Percentiles rank a stretch among this genome's conserved stretches.
Conservation (phyloP, 2,113 vertebrate species). For the Rhagologus leucostigma region DNA sequence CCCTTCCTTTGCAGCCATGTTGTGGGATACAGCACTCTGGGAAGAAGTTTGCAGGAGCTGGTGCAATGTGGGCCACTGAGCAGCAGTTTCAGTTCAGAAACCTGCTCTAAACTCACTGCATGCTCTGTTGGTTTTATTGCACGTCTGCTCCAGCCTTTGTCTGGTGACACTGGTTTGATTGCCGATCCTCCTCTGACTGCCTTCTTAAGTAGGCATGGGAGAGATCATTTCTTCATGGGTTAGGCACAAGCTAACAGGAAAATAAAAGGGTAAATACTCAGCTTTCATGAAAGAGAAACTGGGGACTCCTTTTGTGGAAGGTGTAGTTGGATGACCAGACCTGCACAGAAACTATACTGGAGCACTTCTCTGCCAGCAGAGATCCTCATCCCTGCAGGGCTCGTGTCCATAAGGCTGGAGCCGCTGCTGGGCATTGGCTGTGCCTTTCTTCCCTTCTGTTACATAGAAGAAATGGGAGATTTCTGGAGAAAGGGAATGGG, state of each 20-base stretch:
- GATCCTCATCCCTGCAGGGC: not conserved
- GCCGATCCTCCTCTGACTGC: not conserved
- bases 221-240: not conserved
- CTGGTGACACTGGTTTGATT: not conserved
- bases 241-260: not conserved
- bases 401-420: not conserved
- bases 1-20: accelerated
- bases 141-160: accelerated
- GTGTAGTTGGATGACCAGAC: not conserved
- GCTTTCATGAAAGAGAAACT: not conserved
- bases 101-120: not conserved
- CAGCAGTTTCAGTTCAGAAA: not conserved
- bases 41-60: not conserved
- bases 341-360: not conserved
- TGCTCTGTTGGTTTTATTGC: not conserved
- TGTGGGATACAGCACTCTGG: not conserved
- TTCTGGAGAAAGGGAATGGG: not conserved
- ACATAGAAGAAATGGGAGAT: not conserved
- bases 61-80: not conserved
- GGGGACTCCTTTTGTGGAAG: not conserved
- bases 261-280: not conserved
- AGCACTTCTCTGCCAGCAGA: not conserved
- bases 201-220: not conserved
- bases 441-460: not conserved
- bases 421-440: not conserved